Evolutionary conservation across 2,888 invertebrate species (phyloP).

Genomic region (Nycteola revayana): DNA sequence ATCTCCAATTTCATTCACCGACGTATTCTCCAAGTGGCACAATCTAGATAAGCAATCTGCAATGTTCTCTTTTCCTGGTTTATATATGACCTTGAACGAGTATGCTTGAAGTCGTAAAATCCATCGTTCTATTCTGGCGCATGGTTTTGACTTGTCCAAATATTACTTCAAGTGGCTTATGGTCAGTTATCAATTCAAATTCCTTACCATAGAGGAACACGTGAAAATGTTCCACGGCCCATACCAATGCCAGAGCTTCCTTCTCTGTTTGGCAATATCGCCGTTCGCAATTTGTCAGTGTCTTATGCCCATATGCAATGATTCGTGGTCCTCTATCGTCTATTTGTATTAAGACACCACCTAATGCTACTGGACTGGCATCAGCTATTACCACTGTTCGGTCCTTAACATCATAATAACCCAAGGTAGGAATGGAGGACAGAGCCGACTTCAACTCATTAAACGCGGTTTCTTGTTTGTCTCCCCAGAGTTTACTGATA

Average conservation of each 20-base stretch:
- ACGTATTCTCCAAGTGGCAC: too few relatives aligned
- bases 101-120: conserved; percentile 23
- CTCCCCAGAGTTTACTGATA: too few relatives aligned
- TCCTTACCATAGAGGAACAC: conserved; percentile 7
- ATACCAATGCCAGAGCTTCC: conserved; percentile 10
- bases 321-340: conserved; percentile 19
- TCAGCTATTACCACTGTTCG: too few relatives aligned
- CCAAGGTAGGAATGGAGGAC: too few relatives aligned
- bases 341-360: too few relatives aligned
- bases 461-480: too few relatives aligned
- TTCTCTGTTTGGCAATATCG: conserved; percentile 16
- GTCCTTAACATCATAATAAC: too few relatives aligned
- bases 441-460: too few relatives aligned
- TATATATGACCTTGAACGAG: conserved; percentile 12
- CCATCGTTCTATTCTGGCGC: conserved; percentile 26
- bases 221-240: conserved; percentile 6
- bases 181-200: conserved; percentile 15
- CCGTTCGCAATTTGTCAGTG: conserved; percentile 24
- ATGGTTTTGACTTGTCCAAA: conserved; percentile 23
- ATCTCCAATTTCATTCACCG: too few relatives aligned
- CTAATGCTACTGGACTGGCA: conserved; percentile 27
- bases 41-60: conserved; percentile 15
- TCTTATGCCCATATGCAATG: conserved; percentile 31
- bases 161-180: conserved; percentile 17
- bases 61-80: conserved; percentile 20